A percentile compares a stretch with the other conserved stretches of the same genome.
Evolutionary conservation across 1,140 invertebrate species (phyloP).

Genomic region (Capitella teleta): DNA sequence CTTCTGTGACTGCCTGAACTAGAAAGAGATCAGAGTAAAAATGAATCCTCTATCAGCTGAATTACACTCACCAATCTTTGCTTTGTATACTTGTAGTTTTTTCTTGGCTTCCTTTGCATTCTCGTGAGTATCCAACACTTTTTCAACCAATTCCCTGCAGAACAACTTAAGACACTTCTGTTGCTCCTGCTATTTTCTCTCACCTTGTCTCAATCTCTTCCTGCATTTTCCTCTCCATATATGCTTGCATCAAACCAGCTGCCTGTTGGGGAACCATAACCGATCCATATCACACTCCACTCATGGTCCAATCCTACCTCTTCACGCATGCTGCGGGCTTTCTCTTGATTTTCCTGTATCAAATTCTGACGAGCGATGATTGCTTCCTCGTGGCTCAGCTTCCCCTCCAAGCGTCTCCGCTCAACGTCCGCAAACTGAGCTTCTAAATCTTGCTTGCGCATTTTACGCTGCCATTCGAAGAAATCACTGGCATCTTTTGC

Average conservation of each 20-base stretch:
- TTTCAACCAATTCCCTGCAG: slow-evolving; percentile 28
- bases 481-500: slow-evolving; percentile 32
- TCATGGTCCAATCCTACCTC: slow-evolving; percentile 20
- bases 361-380: slow-evolving; percentile 35
- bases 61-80: slow-evolving; percentile 28
- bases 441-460: slow-evolving; percentile 33
- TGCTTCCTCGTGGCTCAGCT: slow-evolving; percentile 42
- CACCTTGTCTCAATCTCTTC: slow-evolving; percentile 37
- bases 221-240: slow-evolving; percentile 29
- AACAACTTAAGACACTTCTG: background rate
- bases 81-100: slow-evolving; percentile 34
- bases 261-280: background rate
- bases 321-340: slow-evolving; percentile 33
- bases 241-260: slow-evolving; percentile 25
- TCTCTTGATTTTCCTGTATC: slow-evolving; percentile 29
- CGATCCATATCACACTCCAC: background rate
- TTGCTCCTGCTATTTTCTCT: background rate
- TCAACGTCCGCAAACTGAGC: slow-evolving; percentile 31
- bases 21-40: slow-evolving; percentile 7
- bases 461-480: slow-evolving; percentile 37
- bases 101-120: slow-evolving; percentile 37
- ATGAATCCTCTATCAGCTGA: background rate
- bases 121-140: slow-evolving; percentile 35
- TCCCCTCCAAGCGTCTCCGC: slow-evolving; percentile 29
- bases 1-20: slow-evolving; percentile 35